phyloP scores from a whole-genome alignment of 92 coral and sea anemone species.

The Meandrina meandrites region DNA sequence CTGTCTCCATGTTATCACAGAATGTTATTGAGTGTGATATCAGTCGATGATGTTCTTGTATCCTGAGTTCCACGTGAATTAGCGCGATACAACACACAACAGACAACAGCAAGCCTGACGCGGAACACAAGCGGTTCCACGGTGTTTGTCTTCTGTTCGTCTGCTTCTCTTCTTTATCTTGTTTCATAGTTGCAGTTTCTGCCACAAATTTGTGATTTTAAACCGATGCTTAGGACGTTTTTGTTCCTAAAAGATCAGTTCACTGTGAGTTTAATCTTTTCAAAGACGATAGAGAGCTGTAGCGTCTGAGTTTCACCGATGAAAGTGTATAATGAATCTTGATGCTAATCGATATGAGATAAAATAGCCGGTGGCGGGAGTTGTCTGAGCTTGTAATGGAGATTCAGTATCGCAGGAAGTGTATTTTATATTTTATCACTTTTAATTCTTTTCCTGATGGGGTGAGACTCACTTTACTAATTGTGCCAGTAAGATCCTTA shows the following conservation, averaged over 20 bases:
- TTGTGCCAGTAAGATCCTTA: too few species aligned
- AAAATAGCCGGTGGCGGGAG: too few species aligned
- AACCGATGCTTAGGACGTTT: neutral
- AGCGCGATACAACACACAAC: neutral
- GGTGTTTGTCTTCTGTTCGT: too few species aligned
- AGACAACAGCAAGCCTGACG: neutral
- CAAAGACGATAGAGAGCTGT: neutral
- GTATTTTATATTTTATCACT: too few species aligned
- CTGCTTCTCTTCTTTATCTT: neutral
- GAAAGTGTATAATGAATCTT: neutral
- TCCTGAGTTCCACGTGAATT: neutral
- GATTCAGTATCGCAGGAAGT: too few species aligned
- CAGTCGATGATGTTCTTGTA: neutral
- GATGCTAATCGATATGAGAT: neutral
- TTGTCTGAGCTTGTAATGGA: too few species aligned
- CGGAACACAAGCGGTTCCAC: neutral
- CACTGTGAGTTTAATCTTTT: constrained; percentile 2
- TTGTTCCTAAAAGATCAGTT: constrained; percentile 39
- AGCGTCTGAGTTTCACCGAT: neutral
- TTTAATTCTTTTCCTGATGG: too few species aligned
- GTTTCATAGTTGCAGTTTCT: neutral
- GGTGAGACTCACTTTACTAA: too few species aligned
- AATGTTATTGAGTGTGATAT: neutral
- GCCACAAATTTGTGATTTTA: neutral
- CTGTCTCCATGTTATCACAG: too few species aligned